These are phyloP conservation scores for Mastigias papua DNA, from an alignment of 30 jellyfish, hydroid and myxozoan species.

Conservation along the genomic window DNA sequence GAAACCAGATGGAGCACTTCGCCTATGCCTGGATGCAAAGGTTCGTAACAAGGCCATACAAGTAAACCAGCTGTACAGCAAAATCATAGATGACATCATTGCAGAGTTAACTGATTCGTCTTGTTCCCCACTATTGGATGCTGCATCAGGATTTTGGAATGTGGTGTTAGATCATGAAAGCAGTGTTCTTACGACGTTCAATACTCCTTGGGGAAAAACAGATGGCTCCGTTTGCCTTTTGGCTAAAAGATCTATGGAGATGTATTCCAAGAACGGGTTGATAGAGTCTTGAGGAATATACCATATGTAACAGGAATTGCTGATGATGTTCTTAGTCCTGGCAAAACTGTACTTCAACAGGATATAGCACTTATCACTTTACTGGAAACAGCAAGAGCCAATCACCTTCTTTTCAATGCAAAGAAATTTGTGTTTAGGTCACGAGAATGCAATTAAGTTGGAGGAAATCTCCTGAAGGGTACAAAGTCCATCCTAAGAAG, in stretches of 20 bases:
- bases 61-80: conserved; percentile 11
- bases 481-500: conserved; percentile 5
- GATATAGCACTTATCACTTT: conserved; percentile 20
- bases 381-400: conserved; percentile 12
- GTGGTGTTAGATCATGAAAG: conserved; percentile 33
- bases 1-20: conserved; percentile 74
- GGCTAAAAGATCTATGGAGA: conserved; percentile 41
- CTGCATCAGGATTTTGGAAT: conserved; percentile 32
- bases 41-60: conserved; percentile 43
- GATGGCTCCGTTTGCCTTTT: conserved; percentile 47
- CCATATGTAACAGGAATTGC: conserved; percentile 27
- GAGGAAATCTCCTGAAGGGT: conserved; percentile 28
- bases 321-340: conserved; percentile 17
- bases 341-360: conserved; percentile 17
- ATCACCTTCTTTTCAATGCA: conserved; percentile 20
- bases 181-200: conserved; percentile 31
- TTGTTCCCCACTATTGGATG: conserved; percentile 16
- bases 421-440: conserved; percentile 24
- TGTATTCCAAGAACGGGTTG: conserved; percentile 22
- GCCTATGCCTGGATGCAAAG: conserved; percentile 69
- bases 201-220: conserved; percentile 50
- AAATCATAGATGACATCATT: conserved; percentile 52
- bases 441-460: conserved; percentile 6
- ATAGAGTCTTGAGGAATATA: conserved; percentile 1
- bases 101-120: conserved; percentile 30